These are phyloP conservation scores for Popillia japonica DNA, from an alignment of 1,140 invertebrate species.

Conservation along the genomic window DNA sequence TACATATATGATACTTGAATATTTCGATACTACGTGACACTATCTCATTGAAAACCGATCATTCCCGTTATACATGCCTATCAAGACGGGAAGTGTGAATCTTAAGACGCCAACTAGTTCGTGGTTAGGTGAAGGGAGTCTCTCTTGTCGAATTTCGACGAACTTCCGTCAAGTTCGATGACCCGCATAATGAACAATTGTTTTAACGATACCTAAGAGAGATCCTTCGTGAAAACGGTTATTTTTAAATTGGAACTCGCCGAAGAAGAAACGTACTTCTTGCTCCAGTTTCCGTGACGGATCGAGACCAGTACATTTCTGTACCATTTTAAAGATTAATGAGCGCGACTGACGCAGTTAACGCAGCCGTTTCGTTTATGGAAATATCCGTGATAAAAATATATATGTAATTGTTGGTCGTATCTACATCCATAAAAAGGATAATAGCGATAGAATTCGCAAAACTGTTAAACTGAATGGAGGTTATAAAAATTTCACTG, in stretches of 20 bases:
- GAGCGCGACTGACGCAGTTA: not conserved
- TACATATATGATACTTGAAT: not conserved
- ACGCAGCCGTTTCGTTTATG: not conserved
- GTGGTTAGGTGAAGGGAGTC: not conserved
- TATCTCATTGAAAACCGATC: not conserved
- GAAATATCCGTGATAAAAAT: not conserved
- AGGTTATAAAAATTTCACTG: too few relatives aligned
- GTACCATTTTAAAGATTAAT: not conserved
- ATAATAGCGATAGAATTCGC: too few relatives aligned
- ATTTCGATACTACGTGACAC: not conserved
- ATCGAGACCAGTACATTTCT: not conserved
- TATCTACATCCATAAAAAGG: too few relatives aligned
- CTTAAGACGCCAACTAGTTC: not conserved
- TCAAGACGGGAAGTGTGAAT: not conserved
- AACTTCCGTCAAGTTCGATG: constrained; percentile 12
- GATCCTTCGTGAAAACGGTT: constrained; percentile 5
- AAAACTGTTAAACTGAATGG: too few relatives aligned
- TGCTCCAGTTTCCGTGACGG: constrained; percentile 5
- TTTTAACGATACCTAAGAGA: constrained; percentile 23
- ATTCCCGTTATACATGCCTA: not conserved
- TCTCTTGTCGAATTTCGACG: constrained; percentile 6
- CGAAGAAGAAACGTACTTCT: constrained; percentile 19
- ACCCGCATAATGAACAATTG: constrained; percentile 18
- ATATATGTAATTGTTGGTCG: too few relatives aligned
- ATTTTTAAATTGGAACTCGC: not conserved